These are phyloP conservation scores for Arge pagana DNA, from an alignment of 2,888 invertebrate genomes.

Conservation along the genomic window DNA sequence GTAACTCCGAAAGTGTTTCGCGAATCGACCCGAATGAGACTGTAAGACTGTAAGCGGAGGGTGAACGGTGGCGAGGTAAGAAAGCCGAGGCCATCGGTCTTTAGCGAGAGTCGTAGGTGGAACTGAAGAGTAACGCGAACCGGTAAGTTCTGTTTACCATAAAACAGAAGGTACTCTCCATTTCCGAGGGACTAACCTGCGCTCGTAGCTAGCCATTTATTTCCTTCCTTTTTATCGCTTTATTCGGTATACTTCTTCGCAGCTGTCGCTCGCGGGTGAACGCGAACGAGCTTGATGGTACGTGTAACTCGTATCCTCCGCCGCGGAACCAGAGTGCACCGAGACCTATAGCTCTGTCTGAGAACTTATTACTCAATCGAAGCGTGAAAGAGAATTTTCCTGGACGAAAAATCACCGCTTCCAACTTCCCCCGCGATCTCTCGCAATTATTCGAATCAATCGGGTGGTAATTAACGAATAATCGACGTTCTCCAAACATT, in stretches of 20 bases:
- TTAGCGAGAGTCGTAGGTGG: no score
- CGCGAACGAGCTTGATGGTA: constrained; percentile 16
- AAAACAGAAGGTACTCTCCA: constrained; percentile 40
- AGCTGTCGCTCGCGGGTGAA: constrained; percentile 15
- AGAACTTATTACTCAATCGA: no score
- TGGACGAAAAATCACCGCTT: not conserved
- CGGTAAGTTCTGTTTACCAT: constrained; percentile 39
- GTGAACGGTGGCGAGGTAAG: no score
- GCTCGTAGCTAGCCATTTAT: constrained; percentile 30
- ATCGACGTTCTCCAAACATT: no score
- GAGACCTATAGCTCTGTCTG: not conserved
- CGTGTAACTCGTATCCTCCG: constrained; percentile 5
- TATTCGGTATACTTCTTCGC: constrained; percentile 34
- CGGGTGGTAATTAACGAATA: no score
- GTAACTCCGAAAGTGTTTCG: no score
- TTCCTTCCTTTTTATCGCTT: constrained; percentile 36
- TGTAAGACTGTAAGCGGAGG: no score
- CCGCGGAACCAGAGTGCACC: constrained; percentile 1
- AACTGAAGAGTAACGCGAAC: no score
- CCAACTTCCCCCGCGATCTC: no score
- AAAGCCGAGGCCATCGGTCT: no score
- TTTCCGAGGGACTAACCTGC: constrained; percentile 22
- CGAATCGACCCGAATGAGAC: no score
- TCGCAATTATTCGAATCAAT: no score
- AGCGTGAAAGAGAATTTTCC: not conserved